Base-by-base conservation (phyloP, 2,888 invertebrate genomes). In the Cyclophora albipunctata region DNA sequence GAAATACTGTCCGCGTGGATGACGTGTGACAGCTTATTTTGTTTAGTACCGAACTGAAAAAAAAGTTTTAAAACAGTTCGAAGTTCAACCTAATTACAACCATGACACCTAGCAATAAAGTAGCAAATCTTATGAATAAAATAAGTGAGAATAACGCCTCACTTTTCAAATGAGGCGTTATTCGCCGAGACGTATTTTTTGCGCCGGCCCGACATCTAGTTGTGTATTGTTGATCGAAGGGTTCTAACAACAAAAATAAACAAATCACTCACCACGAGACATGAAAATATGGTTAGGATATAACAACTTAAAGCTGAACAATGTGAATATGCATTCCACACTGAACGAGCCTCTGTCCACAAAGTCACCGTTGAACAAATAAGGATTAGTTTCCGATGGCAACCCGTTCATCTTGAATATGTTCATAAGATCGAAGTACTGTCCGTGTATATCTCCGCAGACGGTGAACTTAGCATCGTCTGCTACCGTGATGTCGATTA, bases 291-390 rank as follows among this genome's bases (percentile, higher is more conserved):
- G 95, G 74, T 98, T 92, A 0, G 99, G 99, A 84, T 94, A 98
- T 46, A 99, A 90, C 57, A 99, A 89, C 81, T 99, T 99, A 85
- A 96, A 99, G 57, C 98, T 96, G 81, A 99, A 98, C 58, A 99
- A 88, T 5, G 96, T 96, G 76, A 99, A 98, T 73, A 99, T 99
- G 78, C 99, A 99, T 88, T 99, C 99, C 37, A 99, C 98, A 40
- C 98, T 98, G 82, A 99, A 99, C 0, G 99, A 98, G 7, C 99
- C 99, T 84, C 99, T 91, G 84, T 99, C 99, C 20, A 99, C 99
- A 82, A 99, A 99, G 88, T 99, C 99, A 54, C 99, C 99, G 81
- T 99, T 99, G 84, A 99, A 99, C 63, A 99, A 89, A 87, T 98
- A 99, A 48, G 99, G 99, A 90, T 99, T 99, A 35, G 92, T 92